Evolutionary conservation across 2,888 invertebrate species (phyloP).

Genomic region (Augochlorella aurata): DNA sequence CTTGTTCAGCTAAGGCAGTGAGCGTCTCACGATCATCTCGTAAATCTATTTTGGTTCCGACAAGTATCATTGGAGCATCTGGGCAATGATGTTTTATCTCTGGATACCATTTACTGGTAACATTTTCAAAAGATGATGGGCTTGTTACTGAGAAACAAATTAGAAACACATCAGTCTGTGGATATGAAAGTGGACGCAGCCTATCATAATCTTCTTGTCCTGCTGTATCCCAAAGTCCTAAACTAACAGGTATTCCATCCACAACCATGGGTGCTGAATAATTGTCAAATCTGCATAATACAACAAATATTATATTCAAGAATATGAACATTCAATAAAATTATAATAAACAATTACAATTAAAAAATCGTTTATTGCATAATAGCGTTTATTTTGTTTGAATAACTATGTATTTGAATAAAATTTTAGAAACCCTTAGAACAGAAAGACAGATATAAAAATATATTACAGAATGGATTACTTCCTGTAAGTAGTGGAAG

Average conservation of each 20-base stretch:
- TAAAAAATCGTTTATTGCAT: neutral
- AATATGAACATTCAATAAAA: neutral
- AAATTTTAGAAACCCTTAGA: slow-evolving; percentile 33
- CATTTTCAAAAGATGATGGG: slow-evolving; percentile 99
- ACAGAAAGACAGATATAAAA: slow-evolving; percentile 64
- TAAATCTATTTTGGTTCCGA: slow-evolving; percentile 99
- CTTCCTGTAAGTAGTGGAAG: slow-evolving; percentile 70
- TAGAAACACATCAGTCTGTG: slow-evolving; percentile 99
- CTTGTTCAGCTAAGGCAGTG: slow-evolving; percentile 94
- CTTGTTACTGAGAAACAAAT: slow-evolving; percentile 99
- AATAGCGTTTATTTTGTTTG: neutral
- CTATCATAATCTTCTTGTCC: slow-evolving; percentile 99
- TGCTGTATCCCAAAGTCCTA: slow-evolving; percentile 99
- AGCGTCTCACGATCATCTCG: slow-evolving; percentile 98
- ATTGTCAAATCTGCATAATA: slow-evolving; percentile 93
- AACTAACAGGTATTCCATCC: slow-evolving; percentile 97
- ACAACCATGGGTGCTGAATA: slow-evolving; percentile 99
- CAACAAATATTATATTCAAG: slow-evolving; percentile 29
- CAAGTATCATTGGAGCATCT: slow-evolving; percentile 98
- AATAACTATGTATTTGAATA: neutral
- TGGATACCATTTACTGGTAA: slow-evolving; percentile 99
- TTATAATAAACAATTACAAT: too few species aligned
- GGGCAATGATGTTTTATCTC: slow-evolving; percentile 99
- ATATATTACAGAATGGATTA: slow-evolving; percentile 73
- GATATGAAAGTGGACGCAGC: slow-evolving; percentile 97